Evolutionary conservation across 1,140 invertebrate genomes (phyloP).

Genomic region (Dryas iulia): DNA sequence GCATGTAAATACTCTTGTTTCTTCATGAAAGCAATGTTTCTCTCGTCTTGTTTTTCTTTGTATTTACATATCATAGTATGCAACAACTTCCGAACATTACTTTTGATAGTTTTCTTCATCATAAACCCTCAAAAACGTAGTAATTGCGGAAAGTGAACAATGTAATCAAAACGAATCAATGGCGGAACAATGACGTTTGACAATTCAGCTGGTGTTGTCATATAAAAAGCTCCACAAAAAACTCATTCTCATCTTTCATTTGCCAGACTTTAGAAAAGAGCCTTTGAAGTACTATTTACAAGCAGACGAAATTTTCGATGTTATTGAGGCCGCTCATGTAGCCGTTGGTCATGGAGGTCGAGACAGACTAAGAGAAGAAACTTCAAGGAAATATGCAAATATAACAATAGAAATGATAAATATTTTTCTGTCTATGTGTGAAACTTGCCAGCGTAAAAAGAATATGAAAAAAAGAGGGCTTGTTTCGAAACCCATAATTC

Average conservation of each 20-base stretch:
- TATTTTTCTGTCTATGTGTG: neutral
- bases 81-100: constrained; percentile 9
- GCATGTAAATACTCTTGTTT: constrained; percentile 13
- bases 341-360: constrained; percentile 35
- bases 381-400: neutral
- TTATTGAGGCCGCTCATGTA: constrained; percentile 35
- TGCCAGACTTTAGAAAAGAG: neutral
- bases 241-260: constrained; percentile 13
- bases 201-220: constrained; percentile 13
- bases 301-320: constrained; percentile 30
- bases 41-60: constrained; percentile 12
- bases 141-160: constrained; percentile 12
- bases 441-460: neutral
- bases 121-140: constrained; percentile 11
- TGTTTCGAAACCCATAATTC: constrained; percentile 11
- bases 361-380: constrained; percentile 23
- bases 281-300: too few relatives aligned
- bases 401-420: neutral
- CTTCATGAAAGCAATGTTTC: constrained; percentile 11
- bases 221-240: constrained; percentile 18
- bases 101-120: constrained; percentile 14
- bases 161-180: constrained; percentile 15
- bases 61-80: constrained; percentile 15
- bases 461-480: constrained; percentile 10
- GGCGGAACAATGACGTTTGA: constrained; percentile 13